phyloP scores from a whole-genome alignment of 2,888 invertebrate genomes.

The Drosophila peninsularis region DNA sequence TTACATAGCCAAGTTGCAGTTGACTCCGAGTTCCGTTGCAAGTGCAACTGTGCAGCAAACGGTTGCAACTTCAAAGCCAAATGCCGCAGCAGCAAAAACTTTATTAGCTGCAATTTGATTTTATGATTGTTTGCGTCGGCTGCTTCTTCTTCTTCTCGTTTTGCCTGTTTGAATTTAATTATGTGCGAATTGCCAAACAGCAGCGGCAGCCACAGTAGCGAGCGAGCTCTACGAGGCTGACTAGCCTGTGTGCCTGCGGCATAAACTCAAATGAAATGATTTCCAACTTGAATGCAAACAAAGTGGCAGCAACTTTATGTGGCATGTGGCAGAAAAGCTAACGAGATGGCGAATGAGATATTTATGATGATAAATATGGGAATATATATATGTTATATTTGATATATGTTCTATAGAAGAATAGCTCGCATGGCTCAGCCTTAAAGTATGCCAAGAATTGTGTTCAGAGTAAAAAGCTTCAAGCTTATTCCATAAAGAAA shows the following conservation, averaged over 20 bases:
- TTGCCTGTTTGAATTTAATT: constrained; percentile 39
- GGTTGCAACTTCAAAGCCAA: constrained; percentile 38
- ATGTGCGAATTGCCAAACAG: constrained; percentile 44
- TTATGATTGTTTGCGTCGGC: constrained; percentile 36
- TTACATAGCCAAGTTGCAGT: constrained; percentile 36
- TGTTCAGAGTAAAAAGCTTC: no score
- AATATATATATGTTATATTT: not conserved
- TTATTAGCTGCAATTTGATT: constrained; percentile 69
- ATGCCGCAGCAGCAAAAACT: constrained; percentile 27
- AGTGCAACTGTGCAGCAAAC: constrained; percentile 28
- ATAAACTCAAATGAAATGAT: not conserved
- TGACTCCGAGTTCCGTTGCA: constrained; percentile 20
- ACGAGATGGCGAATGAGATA: not conserved
- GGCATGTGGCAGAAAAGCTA: constrained; percentile 15
- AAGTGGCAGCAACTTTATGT: constrained; percentile 24
- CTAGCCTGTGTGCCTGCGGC: not conserved
- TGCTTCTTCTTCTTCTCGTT: constrained; percentile 1
- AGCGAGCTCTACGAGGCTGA: not conserved
- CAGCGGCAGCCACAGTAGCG: not conserved
- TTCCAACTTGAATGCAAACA: constrained; percentile 30
- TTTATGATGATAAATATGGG: not conserved
- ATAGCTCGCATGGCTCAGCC: not conserved
- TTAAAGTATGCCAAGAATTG: constrained; percentile 7
- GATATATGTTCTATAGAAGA: not conserved
- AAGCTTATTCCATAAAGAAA: not conserved